Conservation (phyloP, 1,140 invertebrate species). For the Drosophila navojoa region DNA sequence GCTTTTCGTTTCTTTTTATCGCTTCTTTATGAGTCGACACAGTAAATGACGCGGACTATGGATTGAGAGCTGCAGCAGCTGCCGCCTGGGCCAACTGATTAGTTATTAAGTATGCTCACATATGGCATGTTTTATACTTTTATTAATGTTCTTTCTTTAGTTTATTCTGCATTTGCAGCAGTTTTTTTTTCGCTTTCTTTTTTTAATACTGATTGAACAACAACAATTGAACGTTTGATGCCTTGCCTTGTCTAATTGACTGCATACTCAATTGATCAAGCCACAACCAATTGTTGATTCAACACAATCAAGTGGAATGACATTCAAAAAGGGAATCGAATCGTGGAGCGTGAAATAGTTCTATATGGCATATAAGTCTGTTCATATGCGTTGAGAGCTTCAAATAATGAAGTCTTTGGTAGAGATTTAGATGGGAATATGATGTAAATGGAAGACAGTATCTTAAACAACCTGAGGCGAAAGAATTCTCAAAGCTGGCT, state of each 20-base stretch:
- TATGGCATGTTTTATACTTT: not conserved
- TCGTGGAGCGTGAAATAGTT: too few relatives aligned
- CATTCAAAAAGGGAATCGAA: conserved; percentile 2
- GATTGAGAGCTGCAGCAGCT: conserved; percentile 14
- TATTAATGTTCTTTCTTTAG: not conserved
- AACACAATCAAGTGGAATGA: conserved; percentile 11
- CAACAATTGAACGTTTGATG: conserved; percentile 8
- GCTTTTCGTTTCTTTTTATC: not conserved
- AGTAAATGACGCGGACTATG: not conserved
- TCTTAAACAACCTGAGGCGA: too few relatives aligned
- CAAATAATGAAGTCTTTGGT: too few relatives aligned
- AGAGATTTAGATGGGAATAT: too few relatives aligned
- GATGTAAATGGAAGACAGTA: too few relatives aligned
- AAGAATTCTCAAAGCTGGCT: too few relatives aligned
- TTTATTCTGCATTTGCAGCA: conserved; percentile 13
- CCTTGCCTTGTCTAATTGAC: conserved; percentile 13
- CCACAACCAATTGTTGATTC: conserved; percentile 11
- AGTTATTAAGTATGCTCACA: conserved; percentile 28
- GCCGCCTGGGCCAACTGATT: conserved; percentile 39
- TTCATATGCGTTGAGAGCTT: not conserved
- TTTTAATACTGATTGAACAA: not conserved
- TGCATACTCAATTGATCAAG: not conserved
- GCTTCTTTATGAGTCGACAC: conserved; percentile 7
- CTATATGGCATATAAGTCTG: too few relatives aligned
- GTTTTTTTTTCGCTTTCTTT: not conserved